These are phyloP conservation scores for Myrmecophaga tridactyla DNA, from an alignment of 2,113 vertebrate genomes.

Conservation along the genomic window DNA sequence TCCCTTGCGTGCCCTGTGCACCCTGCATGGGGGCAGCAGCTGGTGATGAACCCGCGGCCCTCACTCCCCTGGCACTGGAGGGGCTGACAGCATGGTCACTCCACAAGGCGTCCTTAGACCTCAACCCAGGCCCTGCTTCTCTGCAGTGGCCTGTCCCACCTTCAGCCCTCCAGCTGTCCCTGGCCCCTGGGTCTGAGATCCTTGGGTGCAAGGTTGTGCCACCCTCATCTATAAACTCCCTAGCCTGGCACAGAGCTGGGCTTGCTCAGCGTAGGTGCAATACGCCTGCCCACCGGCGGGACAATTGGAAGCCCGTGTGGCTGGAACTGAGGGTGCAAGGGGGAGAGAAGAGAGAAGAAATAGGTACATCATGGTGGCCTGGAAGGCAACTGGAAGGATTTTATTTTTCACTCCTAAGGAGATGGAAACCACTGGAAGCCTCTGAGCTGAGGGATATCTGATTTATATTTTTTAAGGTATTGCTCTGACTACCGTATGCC, in stretches of 20 bases:
- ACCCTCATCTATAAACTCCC: neutral
- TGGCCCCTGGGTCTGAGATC: neutral
- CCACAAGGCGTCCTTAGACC: neutral
- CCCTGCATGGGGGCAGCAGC: no score
- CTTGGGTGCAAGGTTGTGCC: neutral
- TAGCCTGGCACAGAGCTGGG: rapidly evolving
- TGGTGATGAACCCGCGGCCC: rapidly evolving
- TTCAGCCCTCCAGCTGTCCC: neutral
- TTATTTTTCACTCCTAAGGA: neutral
- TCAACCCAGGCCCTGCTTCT: neutral
- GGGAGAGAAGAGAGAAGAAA: no score
- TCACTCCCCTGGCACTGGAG: neutral
- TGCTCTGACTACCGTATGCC: neutral
- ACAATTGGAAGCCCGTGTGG: neutral
- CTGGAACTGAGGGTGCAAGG: neutral
- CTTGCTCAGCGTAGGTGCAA: no score
- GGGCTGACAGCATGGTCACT: neutral
- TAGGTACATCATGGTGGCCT: rapidly evolving
- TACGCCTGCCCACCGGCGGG: neutral
- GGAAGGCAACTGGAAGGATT: no score
- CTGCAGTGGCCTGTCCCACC: rapidly evolving
- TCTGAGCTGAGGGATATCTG: neutral
- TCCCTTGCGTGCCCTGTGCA: no score
- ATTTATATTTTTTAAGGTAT: neutral
- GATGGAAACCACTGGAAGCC: neutral